Conservation (phyloP, 2,113 vertebrate species). For the Psephotus haematonotus region DNA sequence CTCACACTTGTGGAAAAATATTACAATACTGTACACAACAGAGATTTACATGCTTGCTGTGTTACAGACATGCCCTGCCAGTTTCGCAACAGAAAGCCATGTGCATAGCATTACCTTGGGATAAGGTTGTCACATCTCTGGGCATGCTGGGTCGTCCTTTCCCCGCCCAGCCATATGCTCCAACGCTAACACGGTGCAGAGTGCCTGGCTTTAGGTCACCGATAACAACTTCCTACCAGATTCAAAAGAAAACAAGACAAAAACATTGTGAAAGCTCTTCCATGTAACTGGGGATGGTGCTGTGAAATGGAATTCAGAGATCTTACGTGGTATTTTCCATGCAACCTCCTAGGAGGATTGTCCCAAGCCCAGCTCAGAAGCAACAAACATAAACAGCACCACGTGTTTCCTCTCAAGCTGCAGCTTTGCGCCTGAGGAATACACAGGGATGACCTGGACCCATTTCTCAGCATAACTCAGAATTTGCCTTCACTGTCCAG, state of each 20-base stretch:
- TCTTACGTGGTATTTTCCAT: neutral
- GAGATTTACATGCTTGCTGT: neutral
- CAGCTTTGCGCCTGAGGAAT: neutral
- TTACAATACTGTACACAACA: rapidly evolving
- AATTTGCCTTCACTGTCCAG: neutral
- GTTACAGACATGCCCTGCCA: neutral
- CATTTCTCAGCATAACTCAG: neutral
- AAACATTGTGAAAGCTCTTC: neutral
- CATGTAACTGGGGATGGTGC: neutral
- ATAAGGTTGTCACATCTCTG: slow-evolving; percentile 82
- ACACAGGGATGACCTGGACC: neutral
- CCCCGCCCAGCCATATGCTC: slow-evolving; percentile 84
- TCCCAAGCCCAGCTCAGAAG: neutral
- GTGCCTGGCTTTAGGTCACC: slow-evolving; percentile 84
- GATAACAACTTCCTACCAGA: slow-evolving; percentile 84
- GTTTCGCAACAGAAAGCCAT: neutral
- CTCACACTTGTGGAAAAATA: neutral
- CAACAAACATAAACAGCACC: slow-evolving; percentile 11
- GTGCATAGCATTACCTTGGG: slow-evolving; percentile 77
- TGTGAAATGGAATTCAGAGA: neutral
- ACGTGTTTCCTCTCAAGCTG: slow-evolving; percentile 4
- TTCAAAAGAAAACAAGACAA: slow-evolving; percentile 1
- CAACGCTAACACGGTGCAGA: slow-evolving; percentile 84
- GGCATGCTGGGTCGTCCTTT: slow-evolving; percentile 89
- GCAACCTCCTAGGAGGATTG: neutral